Base-by-base conservation (phyloP, 2,888 invertebrate species). In the Callinectes sapidus region DNA sequence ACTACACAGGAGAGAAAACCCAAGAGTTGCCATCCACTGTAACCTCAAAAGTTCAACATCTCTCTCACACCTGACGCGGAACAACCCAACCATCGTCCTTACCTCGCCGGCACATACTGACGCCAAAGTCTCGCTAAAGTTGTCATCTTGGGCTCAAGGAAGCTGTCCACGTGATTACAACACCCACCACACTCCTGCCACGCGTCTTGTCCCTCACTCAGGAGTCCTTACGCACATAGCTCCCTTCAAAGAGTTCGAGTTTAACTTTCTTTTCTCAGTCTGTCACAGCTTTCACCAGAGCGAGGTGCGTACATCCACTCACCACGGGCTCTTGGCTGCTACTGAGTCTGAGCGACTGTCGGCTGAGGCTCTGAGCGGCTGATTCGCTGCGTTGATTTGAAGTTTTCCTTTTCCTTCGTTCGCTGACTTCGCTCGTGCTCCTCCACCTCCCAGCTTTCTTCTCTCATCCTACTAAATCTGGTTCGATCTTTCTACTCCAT, bases 21-120 rank as follows among this genome's bases (percentile, higher is more conserved):
- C 5, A 39, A 3, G 39, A 39, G 5, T 39, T 5, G 39, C 5
- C 39, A 39, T 39, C 39, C 39, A 39, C 39, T 39, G 39, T 39
- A 39, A 39, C 39, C 39, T 39, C 0, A 48, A 48, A 8, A 48
- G 48, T 48, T 48, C 3, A 48, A 48, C 48, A 5, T 13, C 2
- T 81, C 35, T 13, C 32, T 2, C 18, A 1, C 5, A 81, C 81
- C 35, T 13, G 35, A 18, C 35, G 10, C 35, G 13, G 10, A 71
- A n/a, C 23, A 23, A 28, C 2, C 1, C 28, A 32, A 32, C 32
- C 1, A 77, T 2, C 32, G 35, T 35, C 81, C 81, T 81, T 81
- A 81, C 81, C 81, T 81, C 1, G 81, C 81, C 35, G 81, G 81
- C 16, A 81, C 81, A 13, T 81, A 81, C 81, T 81, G 81, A 3